Base-by-base conservation (phyloP, 2,797 vertebrate genomes). In the Xerus rutilus region DNA sequence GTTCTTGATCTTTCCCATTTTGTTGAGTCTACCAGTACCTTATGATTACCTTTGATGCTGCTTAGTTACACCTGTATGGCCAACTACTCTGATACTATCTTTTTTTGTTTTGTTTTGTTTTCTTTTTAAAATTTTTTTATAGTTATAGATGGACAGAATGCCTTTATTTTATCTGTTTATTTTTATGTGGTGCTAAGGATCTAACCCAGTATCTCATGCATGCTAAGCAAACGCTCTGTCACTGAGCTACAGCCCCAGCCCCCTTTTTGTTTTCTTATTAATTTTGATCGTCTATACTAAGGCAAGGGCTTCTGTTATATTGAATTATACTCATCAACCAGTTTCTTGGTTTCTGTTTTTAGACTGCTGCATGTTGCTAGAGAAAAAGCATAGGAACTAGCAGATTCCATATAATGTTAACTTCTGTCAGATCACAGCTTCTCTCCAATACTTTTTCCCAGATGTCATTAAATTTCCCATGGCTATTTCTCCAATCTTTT, bases 301-400 rank as follows among this genome's bases (percentile, higher is more conserved):
- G 23, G 69, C 39, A 95, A 89, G n/a, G 57, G 78, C 54, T 86
- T 86, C 7, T 54, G n/a, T 89, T 89, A 35, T 83, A 20, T 82
- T 89, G 78, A 87, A 30, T 91, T 62, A 84, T 85, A 57, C 43
- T 54, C 32, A 65, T 86, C 62, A 87, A 20, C 43, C 93, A 25
- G 96, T 94, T 95, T 93, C 65, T 96, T 86, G n/a, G 64, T 54
- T 92, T 94, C 81, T 89, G 43, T 39, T 93, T 95, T 59, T 95
- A 94, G 91, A 49, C 74, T 92, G 65, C 13, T 93, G 54, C 28
- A 49, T 54, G 49, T 93, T 89, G 30, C 57, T 94, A 79, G 65
- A 91, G 77, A 88, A 96, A 94, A 94, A 83, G 35, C 52, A 32
- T 20, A 84, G 87, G 93, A 90, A 25, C 59, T 74, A 59, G 91